Base-by-base conservation (phyloP, 2,888 invertebrate genomes). In the Lordiphosa fenestrarum region DNA sequence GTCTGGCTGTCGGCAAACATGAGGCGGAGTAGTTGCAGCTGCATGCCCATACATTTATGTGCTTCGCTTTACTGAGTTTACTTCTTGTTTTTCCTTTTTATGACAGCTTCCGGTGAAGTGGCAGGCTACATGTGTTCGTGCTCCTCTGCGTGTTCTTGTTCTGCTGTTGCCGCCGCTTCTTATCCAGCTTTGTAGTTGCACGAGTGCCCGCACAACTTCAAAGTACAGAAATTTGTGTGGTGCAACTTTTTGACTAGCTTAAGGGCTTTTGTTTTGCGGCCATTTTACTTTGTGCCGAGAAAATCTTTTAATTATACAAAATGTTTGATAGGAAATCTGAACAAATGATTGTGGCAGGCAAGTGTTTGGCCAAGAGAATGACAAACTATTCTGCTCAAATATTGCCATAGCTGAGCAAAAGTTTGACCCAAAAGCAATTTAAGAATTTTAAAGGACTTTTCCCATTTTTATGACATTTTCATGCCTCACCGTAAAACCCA, bases 51-150 rank as follows among this genome's bases (percentile, higher is more conserved):
- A 59, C 81, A 74, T 74, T 77, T 81, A 81, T 81, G 74, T 52
- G 78, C 59, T 74, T 70, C 82, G 64, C 68, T 81, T 76, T 60
- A 51, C 50, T 21, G 52, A 40, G 33, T 35, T 53, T 56, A 49
- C 52, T 42, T 55, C 53, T 58, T 61, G 56, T 50, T 63, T 66
- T 53, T 47, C 66, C 51, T 66, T 82, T 82, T 83, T 69, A 76
- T 80, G 84, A 83, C 75, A 76, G 71, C 74, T 75, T 69, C 61
- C 68, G 56, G 41, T 54, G 60, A 57, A 73, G 71, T 73, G 61
- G 54, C 59, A 51, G 48, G 48, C 61, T 80, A 76, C 81, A 75
- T 73, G 57, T 75, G 75, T 75, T 60, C 49, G 47, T 61, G 51
- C 52, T 40, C 60, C 36, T 35, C 39, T 49, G 44, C 61, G 33